Evolutionary conservation across 2,797 vertebrate species (phyloP), one percentile per base, ranked within the genome.

Genomic region (Arctocebus calabarensis): DNA sequence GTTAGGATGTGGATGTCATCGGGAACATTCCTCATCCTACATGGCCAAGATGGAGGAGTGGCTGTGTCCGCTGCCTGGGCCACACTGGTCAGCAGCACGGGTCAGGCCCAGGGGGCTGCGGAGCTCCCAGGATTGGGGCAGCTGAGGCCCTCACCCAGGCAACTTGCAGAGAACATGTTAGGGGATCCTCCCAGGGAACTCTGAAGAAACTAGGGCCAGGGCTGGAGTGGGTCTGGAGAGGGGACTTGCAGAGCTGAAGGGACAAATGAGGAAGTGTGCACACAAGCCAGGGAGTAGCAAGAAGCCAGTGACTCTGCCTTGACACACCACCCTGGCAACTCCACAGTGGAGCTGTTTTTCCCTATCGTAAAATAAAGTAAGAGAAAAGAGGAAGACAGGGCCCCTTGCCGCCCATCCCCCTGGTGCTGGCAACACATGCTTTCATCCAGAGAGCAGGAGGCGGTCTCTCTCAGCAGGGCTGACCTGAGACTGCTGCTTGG

Each of bases 241-340:
- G 20, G 13, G 34, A 23, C 14, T 64, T 75, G 34, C 13, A 11
- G 66, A 32, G 3, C n/a, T 29, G 19, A 70, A 75, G 5, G 2
- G 66, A 9, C 59, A 57, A 27, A 17, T 4, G 43, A 62, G 7
- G 1, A 48, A 74, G 55, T 10, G 12, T 27, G 6, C 7, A 1
- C 6, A 2, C 0, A 5, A 48, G 61, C 61, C n/a, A 32, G 61
- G 40, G 4, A 0, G 16, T 11, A 37, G 19, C 1, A 62, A 62
- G 61, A 29, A 17, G 37, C 37, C 29, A 32, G 9, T 16, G 37
- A 43, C 1, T 43, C 2, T 23, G 34, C 52, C 22, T 88, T 81
- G 22, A 20, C 25, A 55, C 25, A 16, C 25, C 11, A 64, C 13
- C 23, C 25, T 32, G 19, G 75, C 66, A 34, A 0, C 25, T 55